These are phyloP conservation scores for Pocillopora grandis DNA, from an alignment of 92 coral and sea anemone species.

Conservation along the genomic window DNA sequence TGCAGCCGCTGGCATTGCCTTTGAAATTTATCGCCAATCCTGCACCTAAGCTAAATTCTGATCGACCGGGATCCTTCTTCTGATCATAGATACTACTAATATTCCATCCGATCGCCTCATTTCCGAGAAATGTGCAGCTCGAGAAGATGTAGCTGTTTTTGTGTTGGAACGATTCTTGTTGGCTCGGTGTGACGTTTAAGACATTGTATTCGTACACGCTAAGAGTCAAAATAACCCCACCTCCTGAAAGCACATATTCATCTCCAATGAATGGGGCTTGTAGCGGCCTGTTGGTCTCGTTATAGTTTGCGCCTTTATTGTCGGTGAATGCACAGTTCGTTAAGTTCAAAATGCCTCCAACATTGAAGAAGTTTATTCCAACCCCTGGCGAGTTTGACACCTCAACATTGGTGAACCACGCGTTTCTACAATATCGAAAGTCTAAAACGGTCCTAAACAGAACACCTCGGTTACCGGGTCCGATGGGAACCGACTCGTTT, in stretches of 20 bases:
- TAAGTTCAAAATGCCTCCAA: conserved; percentile 60
- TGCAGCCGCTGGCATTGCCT: conserved; percentile 80
- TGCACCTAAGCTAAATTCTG: conserved; percentile 82
- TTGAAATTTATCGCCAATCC: conserved; percentile 68
- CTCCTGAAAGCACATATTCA: conserved; percentile 49
- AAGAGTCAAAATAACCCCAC: conserved; percentile 72
- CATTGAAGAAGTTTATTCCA: conserved; percentile 63
- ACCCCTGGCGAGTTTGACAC: conserved; percentile 62
- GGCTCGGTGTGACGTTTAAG: conserved; percentile 42
- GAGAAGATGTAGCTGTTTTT: conserved; percentile 59
- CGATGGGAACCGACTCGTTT: conserved; percentile 16
- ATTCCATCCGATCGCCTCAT: conserved; percentile 52
- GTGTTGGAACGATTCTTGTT: conserved; percentile 68
- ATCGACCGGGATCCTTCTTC: conserved; percentile 37
- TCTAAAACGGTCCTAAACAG: conserved; percentile 66
- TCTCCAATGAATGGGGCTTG: background rate
- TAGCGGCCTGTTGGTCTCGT: background rate
- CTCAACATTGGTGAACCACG: conserved; percentile 47
- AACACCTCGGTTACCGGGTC: conserved; percentile 37
- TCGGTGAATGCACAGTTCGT: conserved; percentile 52
- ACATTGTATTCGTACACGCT: conserved; percentile 56
- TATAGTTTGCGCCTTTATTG: conserved; percentile 24
- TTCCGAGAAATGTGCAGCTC: conserved; percentile 60
- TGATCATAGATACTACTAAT: conserved; percentile 19
- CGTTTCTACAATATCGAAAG: conserved; percentile 76